A percentile compares a stretch with the other conserved stretches of the same genome.
phyloP scores from a whole-genome alignment of 2,113 vertebrate genomes.

The Limnothrissa miodon region DNA sequence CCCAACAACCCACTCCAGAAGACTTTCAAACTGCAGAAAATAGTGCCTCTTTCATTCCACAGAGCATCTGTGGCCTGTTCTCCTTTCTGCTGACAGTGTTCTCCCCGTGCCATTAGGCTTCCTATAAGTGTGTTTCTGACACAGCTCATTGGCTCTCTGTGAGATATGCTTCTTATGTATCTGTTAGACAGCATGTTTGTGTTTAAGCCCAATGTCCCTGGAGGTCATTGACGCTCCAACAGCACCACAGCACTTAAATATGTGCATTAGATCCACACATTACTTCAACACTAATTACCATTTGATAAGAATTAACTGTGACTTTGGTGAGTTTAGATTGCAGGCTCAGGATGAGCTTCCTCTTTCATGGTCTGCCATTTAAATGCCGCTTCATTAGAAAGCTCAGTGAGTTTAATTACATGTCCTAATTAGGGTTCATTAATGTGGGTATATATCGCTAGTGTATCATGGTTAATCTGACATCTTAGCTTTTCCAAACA shows the following conservation, averaged over 20 bases:
- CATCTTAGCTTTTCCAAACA: conserved; percentile 1
- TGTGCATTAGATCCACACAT: conserved; percentile 10
- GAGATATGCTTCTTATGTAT: neutral
- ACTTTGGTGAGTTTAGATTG: neutral
- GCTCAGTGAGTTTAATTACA: conserved; percentile 8
- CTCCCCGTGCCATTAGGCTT: neutral
- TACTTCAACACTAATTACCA: neutral
- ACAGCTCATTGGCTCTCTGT: neutral
- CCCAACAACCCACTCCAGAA: neutral
- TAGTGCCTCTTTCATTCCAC: neutral
- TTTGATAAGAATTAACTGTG: conserved; percentile 3
- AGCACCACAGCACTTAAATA: neutral
- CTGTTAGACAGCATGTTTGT: neutral
- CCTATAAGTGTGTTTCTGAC: neutral
- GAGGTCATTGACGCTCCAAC: neutral
- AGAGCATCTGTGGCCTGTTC: neutral
- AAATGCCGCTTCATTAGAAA: conserved; percentile 2
- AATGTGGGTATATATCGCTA: neutral
- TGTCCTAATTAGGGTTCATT: conserved; percentile 9
- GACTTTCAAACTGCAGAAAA: neutral
- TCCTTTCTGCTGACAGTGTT: neutral
- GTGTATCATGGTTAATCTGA: neutral
- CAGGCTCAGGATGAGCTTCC: neutral
- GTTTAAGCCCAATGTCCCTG: neutral
- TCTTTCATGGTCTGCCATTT: conserved; percentile 12